Conservation (phyloP, 2,797 vertebrate genomes). For the Chanos chanos region DNA sequence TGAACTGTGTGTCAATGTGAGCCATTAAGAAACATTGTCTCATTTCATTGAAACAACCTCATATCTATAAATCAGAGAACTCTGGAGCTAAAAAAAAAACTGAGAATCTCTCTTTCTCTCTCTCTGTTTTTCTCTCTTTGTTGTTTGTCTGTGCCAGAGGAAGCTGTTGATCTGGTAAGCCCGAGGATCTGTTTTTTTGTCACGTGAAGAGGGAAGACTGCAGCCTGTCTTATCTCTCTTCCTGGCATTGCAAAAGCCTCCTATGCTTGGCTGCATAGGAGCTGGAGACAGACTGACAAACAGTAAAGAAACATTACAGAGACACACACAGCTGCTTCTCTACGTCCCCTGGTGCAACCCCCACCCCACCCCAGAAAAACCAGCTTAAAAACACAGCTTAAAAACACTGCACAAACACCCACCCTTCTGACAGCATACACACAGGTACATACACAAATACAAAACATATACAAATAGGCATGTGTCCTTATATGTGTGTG, state of each 20-base stretch:
- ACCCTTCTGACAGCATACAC: background rate
- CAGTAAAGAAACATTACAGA: no score
- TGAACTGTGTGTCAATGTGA: no score
- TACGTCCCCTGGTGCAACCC: no score
- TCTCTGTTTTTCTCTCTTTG: constrained; percentile 2
- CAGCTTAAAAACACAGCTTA: no score
- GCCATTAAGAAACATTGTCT: no score
- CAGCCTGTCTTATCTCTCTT: constrained; percentile 59
- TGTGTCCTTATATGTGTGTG: no score
- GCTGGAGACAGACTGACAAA: no score
- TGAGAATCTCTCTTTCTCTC: constrained; percentile 57
- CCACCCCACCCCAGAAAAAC: no score
- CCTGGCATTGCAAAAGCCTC: constrained; percentile 57
- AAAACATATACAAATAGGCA: no score
- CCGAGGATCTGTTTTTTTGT: constrained; percentile 53
- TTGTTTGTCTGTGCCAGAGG: constrained; percentile 56
- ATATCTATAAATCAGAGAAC: constrained; percentile 66
- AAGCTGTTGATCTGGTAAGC: constrained; percentile 52
- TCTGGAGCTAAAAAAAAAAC: constrained; percentile 52
- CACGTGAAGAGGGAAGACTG: constrained; percentile 50
- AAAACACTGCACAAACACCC: no score
- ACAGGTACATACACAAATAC: background rate
- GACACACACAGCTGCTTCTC: no score
- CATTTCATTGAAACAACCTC: constrained; percentile 46
- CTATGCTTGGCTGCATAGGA: no score